Evolutionary conservation across 2,888 invertebrate genomes (phyloP).

Genomic region (Druceiella hillmani): DNA sequence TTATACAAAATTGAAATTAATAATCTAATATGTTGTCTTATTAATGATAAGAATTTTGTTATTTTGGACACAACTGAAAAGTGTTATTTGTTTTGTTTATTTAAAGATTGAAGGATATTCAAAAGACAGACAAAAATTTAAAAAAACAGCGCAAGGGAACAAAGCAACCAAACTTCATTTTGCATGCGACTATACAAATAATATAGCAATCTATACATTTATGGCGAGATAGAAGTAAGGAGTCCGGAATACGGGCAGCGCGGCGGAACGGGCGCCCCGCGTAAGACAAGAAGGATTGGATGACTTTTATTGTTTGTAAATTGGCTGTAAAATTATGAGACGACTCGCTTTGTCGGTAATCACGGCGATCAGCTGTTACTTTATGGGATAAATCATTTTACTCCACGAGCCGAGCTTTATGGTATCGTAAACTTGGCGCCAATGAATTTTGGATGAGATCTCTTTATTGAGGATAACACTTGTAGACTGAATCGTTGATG

Average conservation of each 20-base stretch:
- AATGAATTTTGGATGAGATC: no score
- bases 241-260: constrained; percentile 50
- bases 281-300: constrained; percentile 49
- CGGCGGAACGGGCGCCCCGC: constrained; percentile 43
- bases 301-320: constrained; percentile 56
- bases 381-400: constrained; percentile 48
- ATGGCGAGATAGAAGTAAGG: constrained; percentile 51
- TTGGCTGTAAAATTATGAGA: constrained; percentile 55
- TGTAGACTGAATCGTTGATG: no score
- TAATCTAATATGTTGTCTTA: no score
- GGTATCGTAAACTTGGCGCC: constrained; percentile 36
- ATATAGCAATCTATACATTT: constrained; percentile 34
- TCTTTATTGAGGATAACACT: constrained; percentile 15
- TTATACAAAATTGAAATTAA: no score
- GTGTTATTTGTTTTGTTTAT: no score
- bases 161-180: constrained; percentile 6
- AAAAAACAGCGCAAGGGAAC: constrained; percentile 1
- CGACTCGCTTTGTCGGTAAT: constrained; percentile 48
- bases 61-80: no score
- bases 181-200: constrained; percentile 17
- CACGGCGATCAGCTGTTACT: constrained; percentile 48
- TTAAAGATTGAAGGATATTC: no score
- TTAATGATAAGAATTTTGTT: no score
- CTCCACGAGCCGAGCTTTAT: constrained; percentile 40
- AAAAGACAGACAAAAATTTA: no score